phyloP scores from a whole-genome alignment of 1,140 invertebrate species.

The Cyclina sinensis region DNA sequence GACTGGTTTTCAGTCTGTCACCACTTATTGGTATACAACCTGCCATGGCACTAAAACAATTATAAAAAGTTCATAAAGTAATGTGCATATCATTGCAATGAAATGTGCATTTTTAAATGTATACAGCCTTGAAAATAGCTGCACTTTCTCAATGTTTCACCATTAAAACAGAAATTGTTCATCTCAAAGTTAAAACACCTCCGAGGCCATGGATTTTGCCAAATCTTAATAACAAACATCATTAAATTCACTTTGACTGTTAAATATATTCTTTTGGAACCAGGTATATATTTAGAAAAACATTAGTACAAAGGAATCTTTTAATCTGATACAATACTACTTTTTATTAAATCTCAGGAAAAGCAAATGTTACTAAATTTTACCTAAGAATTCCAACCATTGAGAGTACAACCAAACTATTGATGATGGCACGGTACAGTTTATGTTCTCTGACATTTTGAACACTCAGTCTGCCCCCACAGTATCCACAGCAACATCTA shows the following conservation, averaged over 20 bases:
- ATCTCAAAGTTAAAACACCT: too few species aligned
- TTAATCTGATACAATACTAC: neutral
- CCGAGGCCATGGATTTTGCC: too few species aligned
- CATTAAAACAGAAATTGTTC: too few species aligned
- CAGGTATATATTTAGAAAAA: too few species aligned
- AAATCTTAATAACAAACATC: too few species aligned
- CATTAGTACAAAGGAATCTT: too few species aligned
- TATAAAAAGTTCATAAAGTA: too few species aligned
- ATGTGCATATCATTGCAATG: too few species aligned
- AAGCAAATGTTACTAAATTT: neutral
- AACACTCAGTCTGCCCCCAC: neutral
- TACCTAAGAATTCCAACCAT: conserved; percentile 2
- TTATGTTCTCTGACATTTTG: neutral
- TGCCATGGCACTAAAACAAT: conserved; percentile 19
- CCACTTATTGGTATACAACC: neutral
- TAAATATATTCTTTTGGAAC: too few species aligned
- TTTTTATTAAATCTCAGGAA: neutral
- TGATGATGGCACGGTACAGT: neutral
- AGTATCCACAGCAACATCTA: neutral
- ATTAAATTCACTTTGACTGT: too few species aligned
- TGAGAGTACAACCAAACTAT: neutral
- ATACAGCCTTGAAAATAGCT: neutral
- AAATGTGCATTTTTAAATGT: neutral
- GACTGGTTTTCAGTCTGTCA: conserved; percentile 9
- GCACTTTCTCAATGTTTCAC: too few species aligned